Conservation (phyloP, 2,888 invertebrate genomes). For the Orgyia antiqua region DNA sequence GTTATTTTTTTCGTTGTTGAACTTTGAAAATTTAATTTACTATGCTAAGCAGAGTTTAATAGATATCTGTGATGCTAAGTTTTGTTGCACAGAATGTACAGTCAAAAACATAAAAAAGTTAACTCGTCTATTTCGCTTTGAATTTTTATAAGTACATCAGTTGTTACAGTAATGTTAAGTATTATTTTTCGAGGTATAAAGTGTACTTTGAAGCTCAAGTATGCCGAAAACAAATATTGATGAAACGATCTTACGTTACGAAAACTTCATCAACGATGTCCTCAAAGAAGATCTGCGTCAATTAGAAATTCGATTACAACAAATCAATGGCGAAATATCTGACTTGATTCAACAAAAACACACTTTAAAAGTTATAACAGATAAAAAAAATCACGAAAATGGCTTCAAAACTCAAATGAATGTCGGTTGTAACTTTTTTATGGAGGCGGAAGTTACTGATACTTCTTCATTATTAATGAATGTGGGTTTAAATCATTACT, state of each 20-base stretch:
- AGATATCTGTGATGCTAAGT: too few relatives aligned
- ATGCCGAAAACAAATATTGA: constrained; percentile 43
- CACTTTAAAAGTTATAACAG: constrained; percentile 80
- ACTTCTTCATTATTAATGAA: constrained; percentile 82
- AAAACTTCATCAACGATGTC: constrained; percentile 87
- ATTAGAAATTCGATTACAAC: constrained; percentile 78
- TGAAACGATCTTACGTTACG: constrained; percentile 70
- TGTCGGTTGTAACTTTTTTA: constrained; percentile 90
- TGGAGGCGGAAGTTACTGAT: constrained; percentile 85
- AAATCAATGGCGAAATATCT: constrained; percentile 81
- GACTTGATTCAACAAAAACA: constrained; percentile 87
- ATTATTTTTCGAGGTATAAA: too few relatives aligned
- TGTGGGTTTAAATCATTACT: constrained; percentile 85
- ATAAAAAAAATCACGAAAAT: constrained; percentile 67
- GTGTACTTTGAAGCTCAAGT: too few relatives aligned
- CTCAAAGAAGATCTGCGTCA: constrained; percentile 83
- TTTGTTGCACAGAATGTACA: too few relatives aligned
- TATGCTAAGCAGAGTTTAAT: too few relatives aligned
- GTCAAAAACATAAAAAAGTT: too few relatives aligned
- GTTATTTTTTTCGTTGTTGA: too few relatives aligned
- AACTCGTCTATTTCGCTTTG: too few relatives aligned
- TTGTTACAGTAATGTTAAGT: too few relatives aligned
- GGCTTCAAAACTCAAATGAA: constrained; percentile 80
- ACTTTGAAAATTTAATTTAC: too few relatives aligned
- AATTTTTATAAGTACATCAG: too few relatives aligned